These are phyloP conservation scores for Drosophila niveifrons DNA, from an alignment of 2,888 invertebrate species.

Conservation along the genomic window DNA sequence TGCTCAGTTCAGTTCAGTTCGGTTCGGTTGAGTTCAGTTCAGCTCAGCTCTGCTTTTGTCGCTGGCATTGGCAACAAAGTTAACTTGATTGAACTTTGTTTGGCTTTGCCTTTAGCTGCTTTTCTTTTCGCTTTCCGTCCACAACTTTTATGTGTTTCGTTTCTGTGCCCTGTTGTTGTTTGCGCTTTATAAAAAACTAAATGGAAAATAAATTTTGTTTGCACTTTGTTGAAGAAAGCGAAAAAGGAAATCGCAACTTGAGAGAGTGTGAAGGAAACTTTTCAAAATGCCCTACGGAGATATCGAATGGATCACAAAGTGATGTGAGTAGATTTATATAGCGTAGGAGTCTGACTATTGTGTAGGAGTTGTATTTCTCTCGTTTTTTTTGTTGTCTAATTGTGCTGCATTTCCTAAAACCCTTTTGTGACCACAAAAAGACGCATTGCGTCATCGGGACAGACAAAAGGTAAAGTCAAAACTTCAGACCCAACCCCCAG, in stretches of 20 bases:
- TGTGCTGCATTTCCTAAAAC: constrained; percentile 64
- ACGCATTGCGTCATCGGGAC: constrained; percentile 65
- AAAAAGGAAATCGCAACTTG: constrained; percentile 71
- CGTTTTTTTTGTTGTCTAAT: constrained; percentile 41
- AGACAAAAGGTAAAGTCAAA: constrained; percentile 40
- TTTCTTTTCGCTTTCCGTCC: constrained; percentile 56
- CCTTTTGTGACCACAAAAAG: constrained; percentile 42
- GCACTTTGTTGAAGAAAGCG: constrained; percentile 65
- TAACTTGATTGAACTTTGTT: constrained; percentile 80
- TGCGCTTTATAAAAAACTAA: constrained; percentile 73
- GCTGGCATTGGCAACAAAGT: constrained; percentile 70
- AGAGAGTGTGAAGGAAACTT: constrained; percentile 71
- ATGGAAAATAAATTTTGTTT: constrained; percentile 80
- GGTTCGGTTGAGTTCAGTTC: too few species aligned
- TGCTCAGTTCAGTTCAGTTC: too few species aligned
- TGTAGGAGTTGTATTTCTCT: constrained; percentile 1
- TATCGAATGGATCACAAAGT: constrained; percentile 9
- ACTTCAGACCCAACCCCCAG: constrained; percentile 23
- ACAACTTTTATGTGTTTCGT: constrained; percentile 35
- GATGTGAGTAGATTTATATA: neutral
- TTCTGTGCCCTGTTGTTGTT: constrained; percentile 29
- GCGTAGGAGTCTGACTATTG: constrained; percentile 4
- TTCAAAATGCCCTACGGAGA: constrained; percentile 32
- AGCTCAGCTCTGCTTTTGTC: constrained; percentile 44
- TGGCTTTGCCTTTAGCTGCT: constrained; percentile 75